Conservation (phyloP, 2,888 invertebrate genomes). For the Allophyes oxyacanthae region DNA sequence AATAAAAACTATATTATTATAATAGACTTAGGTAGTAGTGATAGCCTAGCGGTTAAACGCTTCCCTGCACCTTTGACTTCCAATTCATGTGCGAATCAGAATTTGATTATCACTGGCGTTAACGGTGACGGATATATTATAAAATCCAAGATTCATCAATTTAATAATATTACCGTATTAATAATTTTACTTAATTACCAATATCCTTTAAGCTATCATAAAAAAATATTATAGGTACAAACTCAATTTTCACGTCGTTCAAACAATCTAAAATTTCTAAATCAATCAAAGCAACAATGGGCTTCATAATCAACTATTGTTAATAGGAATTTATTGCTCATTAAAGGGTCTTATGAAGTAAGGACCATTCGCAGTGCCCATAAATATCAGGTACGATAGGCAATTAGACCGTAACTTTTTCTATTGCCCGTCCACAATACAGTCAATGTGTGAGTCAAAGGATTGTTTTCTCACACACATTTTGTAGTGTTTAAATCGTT, state of each 20-base stretch:
- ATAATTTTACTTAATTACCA: not conserved
- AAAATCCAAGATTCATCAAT: too few species aligned
- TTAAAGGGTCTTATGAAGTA: slow-evolving; percentile 69
- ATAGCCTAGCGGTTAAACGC: too few species aligned
- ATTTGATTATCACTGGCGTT: too few species aligned
- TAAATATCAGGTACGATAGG: slow-evolving; percentile 56
- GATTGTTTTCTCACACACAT: slow-evolving; percentile 28
- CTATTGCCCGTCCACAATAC: slow-evolving; percentile 37
- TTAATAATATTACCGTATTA: too few species aligned
- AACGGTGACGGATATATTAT: too few species aligned
- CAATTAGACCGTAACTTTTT: slow-evolving; percentile 65
- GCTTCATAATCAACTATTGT: slow-evolving; percentile 62
- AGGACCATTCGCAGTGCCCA: slow-evolving; percentile 57
- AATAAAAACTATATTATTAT: too few species aligned
- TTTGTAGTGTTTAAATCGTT: slow-evolving; percentile 30
- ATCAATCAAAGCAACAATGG: slow-evolving; percentile 47
- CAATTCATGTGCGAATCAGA: too few species aligned
- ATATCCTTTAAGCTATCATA: not conserved
- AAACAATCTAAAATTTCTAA: slow-evolving; percentile 36
- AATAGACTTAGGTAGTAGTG: too few species aligned
- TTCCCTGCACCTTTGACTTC: too few species aligned
- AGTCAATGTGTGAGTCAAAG: slow-evolving; percentile 11
- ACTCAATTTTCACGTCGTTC: slow-evolving; percentile 29
- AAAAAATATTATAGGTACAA: slow-evolving; percentile 13
- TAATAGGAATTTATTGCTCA: slow-evolving; percentile 67